Base-by-base conservation (phyloP, 2,888 invertebrate genomes). In the Dromius quadrimaculatus region DNA sequence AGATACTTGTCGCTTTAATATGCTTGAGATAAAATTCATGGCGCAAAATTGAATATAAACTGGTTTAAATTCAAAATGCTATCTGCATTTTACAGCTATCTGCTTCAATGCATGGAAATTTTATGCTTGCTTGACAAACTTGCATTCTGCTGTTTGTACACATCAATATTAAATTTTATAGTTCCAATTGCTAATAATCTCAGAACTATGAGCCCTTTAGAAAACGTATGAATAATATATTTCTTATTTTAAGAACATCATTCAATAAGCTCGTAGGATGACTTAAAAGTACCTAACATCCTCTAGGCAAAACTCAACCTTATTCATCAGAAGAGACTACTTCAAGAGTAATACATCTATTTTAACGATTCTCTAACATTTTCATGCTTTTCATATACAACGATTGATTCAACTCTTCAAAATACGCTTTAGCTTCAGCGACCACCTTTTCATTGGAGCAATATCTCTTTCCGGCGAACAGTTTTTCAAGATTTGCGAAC, bases 1-100 rank as follows among this genome's bases (percentile, higher is more conserved):
- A 59, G 59, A 59, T 59, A 59, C 34, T 59, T 59, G 59, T 36
- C 34, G 59, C 59, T 59, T 59, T 59, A 34, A 36, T 34, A 15
- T 20, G 11, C 34, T 57, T 34, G 11, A 59, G 59, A 59, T 59
- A 59, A 59, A 59, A 23, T 28, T 28, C 50, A 54, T 28, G 13
- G 13, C 11, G 23, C 28, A 3, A 28, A 54, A 54, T 54, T 54
- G 50, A 54, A 54, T 54, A 54, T 54, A 54, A 54, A 54, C 50
- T 54, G 23, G 50, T 47, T 54, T 54, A 28, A 54, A 54, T 54
- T 54, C 28, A 28, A 9, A 5, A 23, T 23, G 28, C 50, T 15
- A 28, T 23, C 28, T 54, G 50, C 13, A 54, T 54, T 28, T 54
- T 15, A 28, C 50, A 28, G 28, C 23, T 54, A 54, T 54, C 50